Evolutionary conservation across 1,140 invertebrate genomes (phyloP), one percentile per base, ranked within the genome.

Genomic region (Hyphantria cunea): DNA sequence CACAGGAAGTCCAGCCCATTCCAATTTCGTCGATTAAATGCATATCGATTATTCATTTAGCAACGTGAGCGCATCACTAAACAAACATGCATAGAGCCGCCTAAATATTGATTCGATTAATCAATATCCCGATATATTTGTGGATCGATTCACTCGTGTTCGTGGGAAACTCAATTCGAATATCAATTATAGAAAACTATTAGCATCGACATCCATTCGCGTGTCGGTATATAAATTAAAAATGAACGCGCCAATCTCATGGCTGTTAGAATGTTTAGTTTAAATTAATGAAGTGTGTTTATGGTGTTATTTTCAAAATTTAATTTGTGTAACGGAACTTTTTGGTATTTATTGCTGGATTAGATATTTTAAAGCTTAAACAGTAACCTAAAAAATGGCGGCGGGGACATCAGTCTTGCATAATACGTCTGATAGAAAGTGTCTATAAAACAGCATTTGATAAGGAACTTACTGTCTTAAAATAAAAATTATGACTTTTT

Each of bases 91-190:
- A 48, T 50, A 51, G 62, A 45, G 48, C 42, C 49, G 64, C 72
- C 72, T 68, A 74, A 74, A 74, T 70, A 70, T 75, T 70, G 64
- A 74, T 72, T 68, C 64, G 61, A 72, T 69, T 73, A 76, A 76
- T 68, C 64, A 66, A 72, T 47, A 49, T 64, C 56, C 44, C 60
- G 64, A 72, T 65, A 64, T 64, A 72, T 68, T 65, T 63, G 63
- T 50, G 41, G 47, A 66, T 68, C 60, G 70, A 54, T 72, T 47
- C 55, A 45, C 41, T 56, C 65, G 63, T 49, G 47, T 31, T 53
- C 68, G 70, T 68, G 68, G 70, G 71, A 70, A 69, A 70, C 59
- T 71, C 66, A 61, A 65, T 75, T 66, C 32, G 53, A 52, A 63
- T 61, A 51, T 58, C 59, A 67, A 56, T 56, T 56, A 68, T 68